Evolutionary conservation across 2,888 invertebrate genomes (phyloP), one percentile per base, ranked within the genome.

Genomic region (Limnephilus auricula): DNA sequence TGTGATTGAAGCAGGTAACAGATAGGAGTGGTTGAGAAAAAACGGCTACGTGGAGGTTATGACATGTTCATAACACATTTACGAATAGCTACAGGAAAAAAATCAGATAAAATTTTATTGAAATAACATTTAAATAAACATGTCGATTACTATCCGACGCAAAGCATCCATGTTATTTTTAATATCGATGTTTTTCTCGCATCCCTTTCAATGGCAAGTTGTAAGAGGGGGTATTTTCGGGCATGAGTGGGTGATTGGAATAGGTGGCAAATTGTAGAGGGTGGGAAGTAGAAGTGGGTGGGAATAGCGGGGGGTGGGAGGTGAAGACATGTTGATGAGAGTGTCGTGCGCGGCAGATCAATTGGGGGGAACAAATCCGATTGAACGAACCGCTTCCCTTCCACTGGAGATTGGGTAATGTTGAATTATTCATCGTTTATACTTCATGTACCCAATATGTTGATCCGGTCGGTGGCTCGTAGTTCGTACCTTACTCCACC

Each of bases 271-370:
- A 18, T 65, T 65, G 25, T 65, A 65, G 65, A 0, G 65, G 25
- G 25, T n/a, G 65, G 25, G 65, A 65, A 65, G 65, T n/a, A n/a
- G 65, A 9, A n/a, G 25, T 65, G 65, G 65, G 65, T 65, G 65
- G 65, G 9, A 65, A 65, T n/a, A 18, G 18, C 18, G 6, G 65
- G 18, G 9, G 65, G 65, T 65, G 65, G n/a, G 65, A n/a, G 65
- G 65, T 65, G 65, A 65, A 25, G 65, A 65, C 65, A 65, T 65
- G 65, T 65, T 65, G 65, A 65, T 65, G 65, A 65, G 65, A 65
- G 65, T 65, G 65, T 65, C 65, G 65, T 65, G 65, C 65, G 65
- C 65, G 65, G 65, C 65, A 65, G 65, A 65, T 65, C 65, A 65
- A 65, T 65, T 65, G 65, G 65, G 65, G 65, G 65, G 65, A 65